phyloP scores from a whole-genome alignment of 2,888 invertebrate genomes.

The Deilephila porcellus region DNA sequence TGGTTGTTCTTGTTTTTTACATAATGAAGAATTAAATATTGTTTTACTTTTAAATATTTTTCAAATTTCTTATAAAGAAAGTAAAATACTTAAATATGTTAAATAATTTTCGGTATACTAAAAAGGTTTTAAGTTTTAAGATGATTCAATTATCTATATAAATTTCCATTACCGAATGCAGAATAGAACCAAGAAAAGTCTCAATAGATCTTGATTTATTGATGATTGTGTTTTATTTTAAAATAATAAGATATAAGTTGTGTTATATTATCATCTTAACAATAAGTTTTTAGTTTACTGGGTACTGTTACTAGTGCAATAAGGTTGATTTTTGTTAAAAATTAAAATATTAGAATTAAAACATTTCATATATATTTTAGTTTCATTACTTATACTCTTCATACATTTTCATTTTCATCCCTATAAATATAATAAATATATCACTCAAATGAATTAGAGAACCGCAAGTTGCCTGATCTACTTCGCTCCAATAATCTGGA shows the following conservation, averaged over 20 bases:
- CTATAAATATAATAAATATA: too few species aligned
- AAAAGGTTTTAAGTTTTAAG: not conserved
- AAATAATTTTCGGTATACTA: not conserved
- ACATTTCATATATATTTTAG: not conserved
- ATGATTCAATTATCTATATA: not conserved
- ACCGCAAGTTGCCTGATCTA: conserved; percentile 31
- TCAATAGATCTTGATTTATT: not conserved
- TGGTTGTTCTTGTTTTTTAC: too few species aligned
- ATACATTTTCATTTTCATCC: not conserved
- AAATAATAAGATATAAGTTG: not conserved
- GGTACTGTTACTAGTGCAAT: conserved; percentile 4
- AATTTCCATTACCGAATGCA: not conserved
- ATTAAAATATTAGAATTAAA: not conserved
- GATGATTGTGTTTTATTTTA: not conserved
- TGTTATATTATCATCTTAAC: not conserved
- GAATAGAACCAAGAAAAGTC: not conserved
- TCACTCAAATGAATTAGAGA: not conserved
- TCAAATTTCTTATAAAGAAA: too few species aligned
- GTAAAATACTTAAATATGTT: too few species aligned
- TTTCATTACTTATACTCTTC: not conserved
- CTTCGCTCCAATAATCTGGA: conserved; percentile 42
- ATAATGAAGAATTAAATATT: too few species aligned
- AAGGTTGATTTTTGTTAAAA: conserved; percentile 17
- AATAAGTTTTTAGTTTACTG: not conserved
- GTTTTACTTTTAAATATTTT: too few species aligned